Evolutionary conservation across 2,797 vertebrate species (phyloP).

Genomic region (Characodon lateralis): DNA sequence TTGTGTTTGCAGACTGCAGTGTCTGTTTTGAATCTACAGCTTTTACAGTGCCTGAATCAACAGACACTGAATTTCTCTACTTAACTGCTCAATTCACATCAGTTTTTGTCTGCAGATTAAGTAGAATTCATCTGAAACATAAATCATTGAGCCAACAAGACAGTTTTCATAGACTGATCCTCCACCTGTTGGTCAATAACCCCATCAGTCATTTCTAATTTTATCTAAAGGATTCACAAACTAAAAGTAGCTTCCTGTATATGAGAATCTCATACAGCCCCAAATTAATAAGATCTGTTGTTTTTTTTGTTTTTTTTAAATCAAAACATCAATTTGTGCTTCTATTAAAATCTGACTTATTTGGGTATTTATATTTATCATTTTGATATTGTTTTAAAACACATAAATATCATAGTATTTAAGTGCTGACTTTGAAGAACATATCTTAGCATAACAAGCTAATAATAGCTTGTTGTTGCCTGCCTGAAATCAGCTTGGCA

Average conservation of each 20-base stretch:
- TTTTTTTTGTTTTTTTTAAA: background rate
- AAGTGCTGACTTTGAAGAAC: background rate
- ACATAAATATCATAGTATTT: background rate
- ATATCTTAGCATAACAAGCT: background rate
- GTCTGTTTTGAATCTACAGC: constrained; percentile 2
- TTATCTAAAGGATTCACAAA: background rate
- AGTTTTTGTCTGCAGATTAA: constrained; percentile 16
- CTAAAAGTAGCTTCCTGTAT: background rate
- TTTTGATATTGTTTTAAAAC: too few species aligned
- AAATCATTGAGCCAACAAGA: background rate
- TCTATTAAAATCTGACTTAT: background rate
- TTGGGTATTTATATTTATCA: background rate
- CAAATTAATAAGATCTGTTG: too few species aligned
- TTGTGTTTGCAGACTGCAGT: constrained; percentile 9
- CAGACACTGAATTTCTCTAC: constrained; percentile 8
- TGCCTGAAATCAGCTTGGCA: background rate
- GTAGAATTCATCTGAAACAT: constrained; percentile 7
- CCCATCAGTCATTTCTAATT: background rate
- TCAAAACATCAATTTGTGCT: background rate
- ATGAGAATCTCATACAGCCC: background rate
- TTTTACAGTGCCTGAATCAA: constrained; percentile 5
- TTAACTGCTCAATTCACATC: constrained; percentile 10
- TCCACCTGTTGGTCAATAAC: background rate
- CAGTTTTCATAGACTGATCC: background rate
- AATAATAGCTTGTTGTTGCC: background rate